Evolutionary conservation across 2,888 invertebrate genomes (phyloP), one percentile per base, ranked within the genome.

Genomic region (Dusona sp.): DNA sequence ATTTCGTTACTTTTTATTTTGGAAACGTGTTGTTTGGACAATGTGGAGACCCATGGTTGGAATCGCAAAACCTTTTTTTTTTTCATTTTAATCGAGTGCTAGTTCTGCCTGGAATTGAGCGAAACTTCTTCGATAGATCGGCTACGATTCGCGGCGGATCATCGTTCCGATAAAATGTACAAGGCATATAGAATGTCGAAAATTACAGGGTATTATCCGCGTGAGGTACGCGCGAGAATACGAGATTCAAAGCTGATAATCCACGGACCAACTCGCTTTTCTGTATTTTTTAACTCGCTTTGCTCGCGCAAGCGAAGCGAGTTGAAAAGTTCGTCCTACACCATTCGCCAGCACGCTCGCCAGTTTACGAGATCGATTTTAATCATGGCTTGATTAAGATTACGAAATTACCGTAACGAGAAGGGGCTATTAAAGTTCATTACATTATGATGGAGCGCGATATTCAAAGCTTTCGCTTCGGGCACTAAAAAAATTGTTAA

Each of bases 121-220:
- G 91, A 91, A 92, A 92, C 90, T 81, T 73, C 75, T 51, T 78
- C 88, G 88, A 86, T 88, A 90, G 91, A 92, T 92, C 92, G 89
- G 75, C 83, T 88, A 77, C 89, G 92, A 92, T 92, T 89, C 90
- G 87, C 33, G 79, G 88, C 80, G 91, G 92, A 92, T 92, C 86
- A 86, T 86, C 92, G 90, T 86, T 86, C 88, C 91, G 92, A 92
- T 92, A 92, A 92, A 89, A 87, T 77, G 85, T 57, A 57, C 88
- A 87, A 89, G 92, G 92, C 91, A 88, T 91, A 89, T 91, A 92
- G 91, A 92, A 92, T 92, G 92, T 92, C 91, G 92, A 91, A 93
- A 93, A 93, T 93, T 93, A 92, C 91, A 93, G 93, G 93, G 93
- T 93, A 92, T 92, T 92, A 92, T 91, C 90, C 91, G 67, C 91